Evolutionary conservation across 2,113 vertebrate genomes (phyloP).

Genomic region (Ophiodon elongatus): DNA sequence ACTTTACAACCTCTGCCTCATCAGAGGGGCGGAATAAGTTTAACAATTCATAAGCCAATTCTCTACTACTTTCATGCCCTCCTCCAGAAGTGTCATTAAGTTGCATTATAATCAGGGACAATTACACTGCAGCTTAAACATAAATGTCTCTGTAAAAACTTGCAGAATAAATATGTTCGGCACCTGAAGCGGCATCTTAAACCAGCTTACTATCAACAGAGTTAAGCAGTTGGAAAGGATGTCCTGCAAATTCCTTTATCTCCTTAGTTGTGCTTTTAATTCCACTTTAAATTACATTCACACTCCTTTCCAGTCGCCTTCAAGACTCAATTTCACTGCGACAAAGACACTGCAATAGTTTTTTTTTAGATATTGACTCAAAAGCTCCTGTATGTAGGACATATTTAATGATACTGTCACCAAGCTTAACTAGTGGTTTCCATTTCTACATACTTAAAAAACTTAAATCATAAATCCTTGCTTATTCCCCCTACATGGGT

Average conservation of each 20-base stretch:
- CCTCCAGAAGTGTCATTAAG: slow-evolving; percentile 49
- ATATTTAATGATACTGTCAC: background rate
- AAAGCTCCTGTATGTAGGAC: background rate
- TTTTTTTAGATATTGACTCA: background rate
- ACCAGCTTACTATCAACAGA: slow-evolving; percentile 24
- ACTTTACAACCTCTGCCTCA: slow-evolving; percentile 68
- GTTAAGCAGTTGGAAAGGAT: background rate
- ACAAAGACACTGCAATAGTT: background rate
- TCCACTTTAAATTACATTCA: slow-evolving; percentile 38
- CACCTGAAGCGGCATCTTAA: slow-evolving; percentile 30
- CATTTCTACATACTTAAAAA: background rate
- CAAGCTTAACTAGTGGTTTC: background rate
- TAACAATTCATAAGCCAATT: slow-evolving; percentile 64
- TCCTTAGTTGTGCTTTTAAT: slow-evolving; percentile 36
- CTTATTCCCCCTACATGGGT: background rate
- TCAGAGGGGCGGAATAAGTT: slow-evolving; percentile 36
- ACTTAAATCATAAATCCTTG: background rate
- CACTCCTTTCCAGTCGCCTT: background rate
- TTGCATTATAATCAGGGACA: slow-evolving; percentile 31
- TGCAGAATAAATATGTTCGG: slow-evolving; percentile 7
- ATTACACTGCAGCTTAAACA: slow-evolving; percentile 29
- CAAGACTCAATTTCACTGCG: slow-evolving; percentile 8
- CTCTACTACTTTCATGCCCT: slow-evolving; percentile 13
- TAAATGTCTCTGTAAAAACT: slow-evolving; percentile 12
- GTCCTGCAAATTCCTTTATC: slow-evolving; percentile 36